Evolutionary conservation across 2,888 invertebrate species (phyloP).

Genomic region (Thyatira batis): DNA sequence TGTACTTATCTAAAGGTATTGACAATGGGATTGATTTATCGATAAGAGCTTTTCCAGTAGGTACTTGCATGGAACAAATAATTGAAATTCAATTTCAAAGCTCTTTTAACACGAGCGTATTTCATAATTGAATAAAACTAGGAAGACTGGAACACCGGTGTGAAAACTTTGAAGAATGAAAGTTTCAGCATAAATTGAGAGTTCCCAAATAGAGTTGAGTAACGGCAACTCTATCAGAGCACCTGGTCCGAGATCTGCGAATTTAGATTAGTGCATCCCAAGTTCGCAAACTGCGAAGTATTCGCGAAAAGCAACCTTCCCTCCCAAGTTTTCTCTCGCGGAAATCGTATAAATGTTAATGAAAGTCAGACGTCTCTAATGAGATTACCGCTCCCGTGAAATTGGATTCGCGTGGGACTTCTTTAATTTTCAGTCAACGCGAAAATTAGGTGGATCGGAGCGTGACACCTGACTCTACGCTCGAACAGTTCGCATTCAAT

Average conservation of each 20-base stretch:
- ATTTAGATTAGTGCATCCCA: slow-evolving; percentile 72
- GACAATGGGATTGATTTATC: too few species aligned
- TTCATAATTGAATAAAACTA: slow-evolving; percentile 27
- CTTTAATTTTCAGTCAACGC: slow-evolving; percentile 76
- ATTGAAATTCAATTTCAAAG: slow-evolving; percentile 1
- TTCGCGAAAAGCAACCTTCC: slow-evolving; percentile 36
- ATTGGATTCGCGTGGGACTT: slow-evolving; percentile 76
- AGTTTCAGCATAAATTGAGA: slow-evolving; percentile 64
- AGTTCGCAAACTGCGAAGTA: slow-evolving; percentile 32
- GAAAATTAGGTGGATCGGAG: slow-evolving; percentile 68
- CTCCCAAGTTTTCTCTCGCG: slow-evolving; percentile 61
- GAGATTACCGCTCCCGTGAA: slow-evolving; percentile 77
- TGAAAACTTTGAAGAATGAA: slow-evolving; percentile 24
- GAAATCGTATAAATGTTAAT: slow-evolving; percentile 80
- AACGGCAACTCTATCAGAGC: slow-evolving; percentile 57
- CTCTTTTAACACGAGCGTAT: slow-evolving; percentile 17
- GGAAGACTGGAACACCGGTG: slow-evolving; percentile 25
- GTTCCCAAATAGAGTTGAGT: slow-evolving; percentile 46
- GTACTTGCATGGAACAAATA: not conserved
- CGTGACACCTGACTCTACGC: slow-evolving; percentile 36
- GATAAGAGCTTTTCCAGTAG: too few species aligned
- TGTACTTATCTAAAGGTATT: too few species aligned
- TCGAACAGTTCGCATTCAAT: slow-evolving; percentile 44
- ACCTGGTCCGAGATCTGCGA: slow-evolving; percentile 63
- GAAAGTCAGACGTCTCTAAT: slow-evolving; percentile 77